Base-by-base conservation (phyloP, 1,140 invertebrate species). In the Leptinotarsa lineolata region DNA sequence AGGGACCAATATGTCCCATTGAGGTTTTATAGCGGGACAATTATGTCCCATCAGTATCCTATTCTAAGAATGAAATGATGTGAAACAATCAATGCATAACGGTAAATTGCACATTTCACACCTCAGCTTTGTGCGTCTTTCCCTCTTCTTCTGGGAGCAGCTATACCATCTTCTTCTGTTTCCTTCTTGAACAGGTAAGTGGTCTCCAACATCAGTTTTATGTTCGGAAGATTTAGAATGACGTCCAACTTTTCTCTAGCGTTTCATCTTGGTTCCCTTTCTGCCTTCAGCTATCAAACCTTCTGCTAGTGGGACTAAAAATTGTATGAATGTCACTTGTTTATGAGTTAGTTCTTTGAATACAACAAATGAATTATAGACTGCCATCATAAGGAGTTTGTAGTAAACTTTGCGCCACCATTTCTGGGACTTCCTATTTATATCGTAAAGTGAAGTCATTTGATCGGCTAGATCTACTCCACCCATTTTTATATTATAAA, bases 261-360 rank as follows among this genome's bases (percentile, higher is more conserved):
- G 46, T 48, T 48, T 48, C 16, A 13, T 13, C 4, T n/a, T 48
- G 16, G 46, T 48, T 48, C 46, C 1, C 22, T 66, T 72, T 48
- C 44, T 72, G 16, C 61, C 61, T 65, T 72, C 60, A 22, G 39
- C 70, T 39, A 63, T 71, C 60, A 63, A 63, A 44, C 61, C 61
- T 65, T 72, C 60, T 15, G 60, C 70, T 45, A 24, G 46, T n/a
- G 39, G 45, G 3, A 72, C 61, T 45, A 66, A 45, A 46, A n/a
- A 72, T 54, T 72, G 61, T 65, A 72, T 65, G 46, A 72, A 46
- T 24, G 30, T 44, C 18, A 72, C 24, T 65, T 65, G 64, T 48
- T 72, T 65, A 71, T 71, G 70, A 48, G 60, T 65, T 21, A 60
- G 15, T 72, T 72, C 59, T 20, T 71, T 60, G n/a, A 72, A 72